Base-by-base conservation (phyloP, 2,797 vertebrate genomes). In the Morus bassanus region DNA sequence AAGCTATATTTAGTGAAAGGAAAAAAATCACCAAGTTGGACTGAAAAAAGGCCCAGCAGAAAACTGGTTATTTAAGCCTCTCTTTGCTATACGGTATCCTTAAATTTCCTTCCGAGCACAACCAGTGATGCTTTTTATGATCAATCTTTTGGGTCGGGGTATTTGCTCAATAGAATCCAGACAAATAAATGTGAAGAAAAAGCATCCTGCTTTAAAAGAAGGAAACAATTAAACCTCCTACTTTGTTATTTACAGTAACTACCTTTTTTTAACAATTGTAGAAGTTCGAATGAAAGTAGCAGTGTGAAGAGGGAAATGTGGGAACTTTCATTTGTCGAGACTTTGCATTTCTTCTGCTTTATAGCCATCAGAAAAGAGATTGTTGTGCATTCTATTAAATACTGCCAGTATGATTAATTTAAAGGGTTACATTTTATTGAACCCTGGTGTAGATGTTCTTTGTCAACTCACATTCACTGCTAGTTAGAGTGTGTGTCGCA, bases 401-500 rank as follows among this genome's bases (percentile, higher is more conserved):
- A 97, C 97, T 98, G 98, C 97, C 98, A 98, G 97, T 98, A 98
- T 98, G 98, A 98, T 98, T 98, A 98, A 98, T 98, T 98, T 98
- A 98, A 98, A 98, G 98, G 97, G 98, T 98, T 98, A 97, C 97
- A 98, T 98, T 98, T 98, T 98, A 97, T 98, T 98, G 97, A 98
- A 98, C 97, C 97, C 97, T 93, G 91, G 96, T 97, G 97, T 98
- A 97, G 97, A 97, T 98, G 97, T 96, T 98, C 96, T 98, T 98
- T 98, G 98, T 98, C 98, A 97, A 97, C 97, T 96, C 97, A 97
- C 97, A 97, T 98, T 98, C 98, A 98, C 96, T 96, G 97, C 98
- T 98, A 98, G 98, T 98, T 98, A 98, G 97, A 98, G 97, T 98
- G 97, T 98, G 97, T 98, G 98, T 97, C 97, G 97, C 98, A 98